These are phyloP conservation scores for Rhineura floridana DNA, from an alignment of 2,113 vertebrate genomes.

Conservation along the genomic window DNA sequence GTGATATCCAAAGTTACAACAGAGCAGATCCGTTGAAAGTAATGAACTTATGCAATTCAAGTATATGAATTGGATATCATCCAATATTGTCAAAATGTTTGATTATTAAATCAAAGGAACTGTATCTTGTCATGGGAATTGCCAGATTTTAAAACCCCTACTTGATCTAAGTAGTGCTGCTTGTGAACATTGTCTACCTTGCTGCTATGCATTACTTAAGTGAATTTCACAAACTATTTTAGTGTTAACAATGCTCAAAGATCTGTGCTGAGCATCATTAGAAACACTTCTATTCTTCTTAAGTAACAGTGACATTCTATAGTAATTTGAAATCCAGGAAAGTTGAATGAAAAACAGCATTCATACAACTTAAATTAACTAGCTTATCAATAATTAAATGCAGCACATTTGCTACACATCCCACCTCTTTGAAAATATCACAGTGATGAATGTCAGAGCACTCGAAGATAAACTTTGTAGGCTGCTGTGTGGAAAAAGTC, in stretches of 20 bases:
- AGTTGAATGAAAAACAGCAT: constrained; percentile 19
- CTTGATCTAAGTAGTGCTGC: neutral
- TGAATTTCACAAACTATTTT: neutral
- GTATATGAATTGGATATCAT: too few relatives aligned
- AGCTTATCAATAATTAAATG: neutral
- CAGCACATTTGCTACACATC: constrained; percentile 7
- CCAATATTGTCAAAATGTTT: neutral
- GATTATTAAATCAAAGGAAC: neutral
- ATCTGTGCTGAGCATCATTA: constrained; percentile 29
- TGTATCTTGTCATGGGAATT: neutral
- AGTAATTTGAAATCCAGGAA: neutral
- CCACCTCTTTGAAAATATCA: constrained; percentile 35
- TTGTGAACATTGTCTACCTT: neutral
- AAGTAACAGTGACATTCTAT: neutral
- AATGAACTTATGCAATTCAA: too few relatives aligned
- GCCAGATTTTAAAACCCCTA: neutral
- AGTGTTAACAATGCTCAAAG: rapidly evolving
- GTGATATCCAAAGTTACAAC: too few relatives aligned
- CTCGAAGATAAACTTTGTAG: constrained; percentile 40
- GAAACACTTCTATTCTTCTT: neutral
- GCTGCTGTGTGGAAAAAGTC: neutral
- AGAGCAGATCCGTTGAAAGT: too few relatives aligned
- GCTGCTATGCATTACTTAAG: neutral
- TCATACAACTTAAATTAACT: neutral
- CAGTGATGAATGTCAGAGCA: neutral